Base-by-base conservation (phyloP, 1,140 invertebrate species). In the Archivesica marissinica region DNA sequence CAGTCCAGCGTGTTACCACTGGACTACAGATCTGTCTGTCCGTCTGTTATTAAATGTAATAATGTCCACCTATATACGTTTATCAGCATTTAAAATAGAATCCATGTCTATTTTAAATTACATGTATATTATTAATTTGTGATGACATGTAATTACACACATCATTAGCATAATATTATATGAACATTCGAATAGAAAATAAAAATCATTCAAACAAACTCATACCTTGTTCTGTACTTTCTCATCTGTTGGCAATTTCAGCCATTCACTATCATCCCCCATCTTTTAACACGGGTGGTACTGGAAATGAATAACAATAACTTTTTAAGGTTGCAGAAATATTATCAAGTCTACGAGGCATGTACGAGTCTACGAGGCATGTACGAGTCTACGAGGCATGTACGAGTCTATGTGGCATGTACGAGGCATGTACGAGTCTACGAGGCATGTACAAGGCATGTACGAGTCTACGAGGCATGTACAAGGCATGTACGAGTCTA, bases 181-280 rank as follows among this genome's bases (percentile, higher is more conserved):
- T 9, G 7, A 47, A 9, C 7, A 17, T 17, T 47, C 44, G 44
- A 9, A 47, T 17, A n/a, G n/a, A n/a, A n/a, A n/a, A 9, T 47
- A 9, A 17, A 9, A 47, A 47, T 47, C 7, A 9, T 17, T 38
- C 4, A 38, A 33, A 47, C 38, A 59, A 28, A 25, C 17, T 86
- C 87, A 92, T 93, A 96, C 95, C 95, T 99, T 99, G 92, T 99
- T 98, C 23, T 97, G 96, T 94, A 97, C 97, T 94, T 97, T 96
- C 86, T 99, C 98, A 88, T 99, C 98, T 56, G 98, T 95, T 2
- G 98, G 96, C 80, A 99, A 94, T 93, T 99, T 99, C 88, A 97
- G 96, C 94, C 97, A 99, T 94, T 99, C 98, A 83, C 96, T 97
- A 90, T 99, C 98, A 90, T 94, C 93, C 11, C 88, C 92, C 91